These are phyloP conservation scores for Aelia acuminata DNA, from an alignment of 2,888 invertebrate genomes.

Conservation along the genomic window DNA sequence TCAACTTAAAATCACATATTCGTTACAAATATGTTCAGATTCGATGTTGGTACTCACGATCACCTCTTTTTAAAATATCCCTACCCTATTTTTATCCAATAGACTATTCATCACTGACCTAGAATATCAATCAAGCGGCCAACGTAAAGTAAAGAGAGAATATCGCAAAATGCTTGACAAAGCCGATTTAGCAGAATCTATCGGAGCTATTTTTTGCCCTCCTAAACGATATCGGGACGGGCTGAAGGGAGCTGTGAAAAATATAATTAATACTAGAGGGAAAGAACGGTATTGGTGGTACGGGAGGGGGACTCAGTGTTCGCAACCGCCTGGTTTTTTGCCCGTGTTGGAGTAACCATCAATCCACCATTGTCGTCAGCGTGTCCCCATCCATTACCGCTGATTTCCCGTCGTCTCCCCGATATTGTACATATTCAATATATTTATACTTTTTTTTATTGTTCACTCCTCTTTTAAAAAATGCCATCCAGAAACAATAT, in stretches of 20 bases:
- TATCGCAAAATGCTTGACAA: neutral
- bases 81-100: neutral
- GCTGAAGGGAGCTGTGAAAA: slow-evolving; percentile 5
- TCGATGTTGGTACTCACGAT: too few species aligned
- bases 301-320: neutral
- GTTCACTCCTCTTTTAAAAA: neutral
- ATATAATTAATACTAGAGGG: neutral
- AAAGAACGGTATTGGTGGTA: neutral
- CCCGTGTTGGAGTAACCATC: neutral
- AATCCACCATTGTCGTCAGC: neutral
- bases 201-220: neutral
- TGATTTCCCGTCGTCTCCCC: neutral
- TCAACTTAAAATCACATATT: too few species aligned
- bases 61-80: too few species aligned
- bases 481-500: neutral
- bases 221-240: neutral
- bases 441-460: neutral
- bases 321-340: neutral
- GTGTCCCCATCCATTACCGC: neutral
- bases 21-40: too few species aligned
- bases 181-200: neutral
- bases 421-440: neutral
- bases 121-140: neutral
- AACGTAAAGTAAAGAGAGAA: neutral
- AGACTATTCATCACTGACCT: neutral